phyloP scores from a whole-genome alignment of 2,797 vertebrate species.

The Semotilus atromaculatus region DNA sequence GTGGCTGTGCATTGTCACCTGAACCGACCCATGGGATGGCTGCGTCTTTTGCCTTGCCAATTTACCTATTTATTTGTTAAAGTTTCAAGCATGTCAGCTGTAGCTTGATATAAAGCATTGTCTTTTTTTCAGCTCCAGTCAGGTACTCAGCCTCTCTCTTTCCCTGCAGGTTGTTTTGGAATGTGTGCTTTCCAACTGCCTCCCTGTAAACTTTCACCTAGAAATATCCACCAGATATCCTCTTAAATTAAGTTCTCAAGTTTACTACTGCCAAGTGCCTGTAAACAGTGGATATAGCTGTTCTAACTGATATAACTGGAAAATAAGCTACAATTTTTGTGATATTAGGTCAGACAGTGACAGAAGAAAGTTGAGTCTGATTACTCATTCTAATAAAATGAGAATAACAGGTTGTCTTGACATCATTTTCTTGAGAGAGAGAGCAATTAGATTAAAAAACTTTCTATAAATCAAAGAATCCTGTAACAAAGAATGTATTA shows the following conservation, averaged over 20 bases:
- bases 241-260: constrained; percentile 29
- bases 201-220: constrained; percentile 45
- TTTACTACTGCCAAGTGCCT: neutral
- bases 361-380: neutral
- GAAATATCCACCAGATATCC: constrained; percentile 20
- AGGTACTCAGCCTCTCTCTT: neutral
- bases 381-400: neutral
- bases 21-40: constrained; percentile 36
- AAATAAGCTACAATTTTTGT: neutral
- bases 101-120: neutral
- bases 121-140: constrained; percentile 1
- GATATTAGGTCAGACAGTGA: neutral
- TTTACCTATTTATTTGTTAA: neutral
- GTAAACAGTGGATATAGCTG: no score
- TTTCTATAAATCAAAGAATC: neutral
- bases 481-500: neutral
- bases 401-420: neutral
- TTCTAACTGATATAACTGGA: no score
- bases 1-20: constrained; percentile 24
- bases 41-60: neutral
- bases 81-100: neutral
- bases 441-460: neutral
- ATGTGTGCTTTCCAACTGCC: constrained; percentile 6
- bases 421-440: neutral
- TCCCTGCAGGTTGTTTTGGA: constrained; percentile 11